Evolutionary conservation across 2,113 vertebrate species (phyloP).

Genomic region (Aphelocoma coerulescens): DNA sequence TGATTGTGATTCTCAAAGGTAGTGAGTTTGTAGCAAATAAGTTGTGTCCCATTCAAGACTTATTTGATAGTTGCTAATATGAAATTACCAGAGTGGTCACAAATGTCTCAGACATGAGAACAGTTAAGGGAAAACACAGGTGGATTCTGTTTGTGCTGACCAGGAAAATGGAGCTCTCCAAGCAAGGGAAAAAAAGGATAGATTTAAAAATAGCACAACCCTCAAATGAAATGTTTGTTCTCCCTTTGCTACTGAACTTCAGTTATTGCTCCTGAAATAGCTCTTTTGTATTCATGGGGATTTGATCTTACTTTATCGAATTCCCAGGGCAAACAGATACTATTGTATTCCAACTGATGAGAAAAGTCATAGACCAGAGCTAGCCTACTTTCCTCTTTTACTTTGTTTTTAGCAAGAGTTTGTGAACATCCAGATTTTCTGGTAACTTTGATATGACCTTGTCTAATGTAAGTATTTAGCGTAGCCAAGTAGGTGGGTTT

Average conservation of each 20-base stretch:
- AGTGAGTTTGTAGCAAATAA: neutral
- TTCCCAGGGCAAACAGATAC: conserved; percentile 6
- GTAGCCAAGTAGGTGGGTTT: neutral
- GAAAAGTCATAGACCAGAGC: neutral
- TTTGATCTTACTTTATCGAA: conserved; percentile 15
- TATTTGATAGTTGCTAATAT: neutral
- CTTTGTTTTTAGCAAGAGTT: neutral
- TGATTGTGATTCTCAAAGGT: neutral
- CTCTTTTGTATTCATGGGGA: neutral
- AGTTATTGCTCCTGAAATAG: conserved; percentile 34
- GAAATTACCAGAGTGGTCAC: neutral
- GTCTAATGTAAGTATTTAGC: neutral
- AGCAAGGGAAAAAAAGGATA: neutral
- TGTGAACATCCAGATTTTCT: neutral
- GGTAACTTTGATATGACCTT: neutral
- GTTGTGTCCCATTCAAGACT: neutral
- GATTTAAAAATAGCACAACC: neutral
- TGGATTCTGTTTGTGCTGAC: neutral
- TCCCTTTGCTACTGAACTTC: conserved; percentile 6
- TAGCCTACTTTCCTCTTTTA: neutral
- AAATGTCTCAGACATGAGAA: neutral
- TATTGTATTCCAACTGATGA: neutral
- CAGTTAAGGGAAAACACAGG: neutral
- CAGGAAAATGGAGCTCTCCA: neutral
- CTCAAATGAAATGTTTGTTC: conserved; percentile 5